Percentiles rank a stretch among this genome's conserved stretches.
Evolutionary conservation across 1,140 invertebrate genomes (phyloP).

Genomic region (Vollenhovia emeryi): DNA sequence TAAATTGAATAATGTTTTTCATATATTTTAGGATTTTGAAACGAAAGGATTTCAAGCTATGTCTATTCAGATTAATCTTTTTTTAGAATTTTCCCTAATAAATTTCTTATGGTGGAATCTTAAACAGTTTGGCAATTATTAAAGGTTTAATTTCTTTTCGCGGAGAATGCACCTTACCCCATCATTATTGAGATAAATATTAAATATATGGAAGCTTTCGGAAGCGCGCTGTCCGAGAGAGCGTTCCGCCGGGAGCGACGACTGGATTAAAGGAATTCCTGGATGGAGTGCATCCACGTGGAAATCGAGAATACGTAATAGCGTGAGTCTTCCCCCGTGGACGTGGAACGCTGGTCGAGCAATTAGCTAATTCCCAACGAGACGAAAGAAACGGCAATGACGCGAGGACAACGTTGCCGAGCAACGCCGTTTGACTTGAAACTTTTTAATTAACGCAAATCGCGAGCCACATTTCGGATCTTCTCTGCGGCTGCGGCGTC

Average conservation of each 20-base stretch:
- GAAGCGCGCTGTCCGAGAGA: slow-evolving; percentile 10
- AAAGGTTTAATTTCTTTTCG: neutral
- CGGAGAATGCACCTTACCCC: neutral
- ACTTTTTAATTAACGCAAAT: slow-evolving; percentile 77
- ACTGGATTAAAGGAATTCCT: slow-evolving; percentile 49
- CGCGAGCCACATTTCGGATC: slow-evolving; percentile 41
- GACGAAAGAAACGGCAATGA: slow-evolving; percentile 22
- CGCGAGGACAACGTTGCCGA: slow-evolving; percentile 41
- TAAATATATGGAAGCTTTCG: slow-evolving; percentile 1
- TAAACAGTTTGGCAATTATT: neutral
- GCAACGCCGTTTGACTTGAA: slow-evolving; percentile 70
- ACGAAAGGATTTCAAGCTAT: neutral
- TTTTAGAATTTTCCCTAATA: neutral
- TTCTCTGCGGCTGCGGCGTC: slow-evolving; percentile 15
- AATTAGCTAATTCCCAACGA: slow-evolving; percentile 75
- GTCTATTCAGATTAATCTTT: neutral
- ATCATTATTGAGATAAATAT: slow-evolving; percentile 31
- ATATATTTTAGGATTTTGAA: neutral
- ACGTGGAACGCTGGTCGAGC: slow-evolving; percentile 58
- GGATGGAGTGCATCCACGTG: slow-evolving; percentile 33
- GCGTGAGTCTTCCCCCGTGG: slow-evolving; percentile 20
- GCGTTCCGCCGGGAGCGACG: slow-evolving; percentile 19
- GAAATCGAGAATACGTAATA: slow-evolving; percentile 57
- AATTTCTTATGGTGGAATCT: neutral
- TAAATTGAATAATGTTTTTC: neutral